phyloP scores from a whole-genome alignment of 2,113 vertebrate genomes.

The Plecotus auritus region DNA sequence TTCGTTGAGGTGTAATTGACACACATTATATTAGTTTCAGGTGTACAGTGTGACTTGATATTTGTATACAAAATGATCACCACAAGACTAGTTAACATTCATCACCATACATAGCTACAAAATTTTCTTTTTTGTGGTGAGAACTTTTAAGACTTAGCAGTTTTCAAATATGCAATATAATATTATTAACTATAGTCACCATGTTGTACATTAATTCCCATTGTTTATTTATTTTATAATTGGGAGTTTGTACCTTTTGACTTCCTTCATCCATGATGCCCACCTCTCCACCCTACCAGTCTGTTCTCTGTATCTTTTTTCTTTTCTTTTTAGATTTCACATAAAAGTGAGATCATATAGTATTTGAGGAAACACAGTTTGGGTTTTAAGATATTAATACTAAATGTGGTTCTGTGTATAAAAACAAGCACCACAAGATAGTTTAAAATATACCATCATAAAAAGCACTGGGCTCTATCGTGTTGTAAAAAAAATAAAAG shows the following conservation, averaged over 20 bases:
- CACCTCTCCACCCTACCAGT: background rate
- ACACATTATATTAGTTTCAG: background rate
- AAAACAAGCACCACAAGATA: background rate
- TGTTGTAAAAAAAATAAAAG: conserved; percentile 39
- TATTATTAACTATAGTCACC: background rate
- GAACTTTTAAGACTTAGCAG: background rate
- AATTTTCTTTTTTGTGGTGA: background rate
- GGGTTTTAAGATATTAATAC: background rate
- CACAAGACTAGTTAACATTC: background rate
- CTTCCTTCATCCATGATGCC: background rate
- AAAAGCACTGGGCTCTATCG: background rate
- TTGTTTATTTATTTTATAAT: background rate
- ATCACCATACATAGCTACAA: background rate
- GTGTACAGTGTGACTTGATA: background rate
- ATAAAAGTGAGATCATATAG: background rate
- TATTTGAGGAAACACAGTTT: background rate
- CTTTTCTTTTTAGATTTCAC: background rate
- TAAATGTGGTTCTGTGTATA: background rate
- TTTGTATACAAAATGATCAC: background rate
- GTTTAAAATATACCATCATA: background rate
- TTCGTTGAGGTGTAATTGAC: background rate
- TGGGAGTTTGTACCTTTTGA: background rate
- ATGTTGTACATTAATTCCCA: background rate
- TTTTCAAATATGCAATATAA: background rate
- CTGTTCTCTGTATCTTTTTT: background rate